Evolutionary conservation across 2,113 vertebrate species (phyloP), one percentile per base, ranked within the genome.

Genomic region (Actinemys pallida): DNA sequence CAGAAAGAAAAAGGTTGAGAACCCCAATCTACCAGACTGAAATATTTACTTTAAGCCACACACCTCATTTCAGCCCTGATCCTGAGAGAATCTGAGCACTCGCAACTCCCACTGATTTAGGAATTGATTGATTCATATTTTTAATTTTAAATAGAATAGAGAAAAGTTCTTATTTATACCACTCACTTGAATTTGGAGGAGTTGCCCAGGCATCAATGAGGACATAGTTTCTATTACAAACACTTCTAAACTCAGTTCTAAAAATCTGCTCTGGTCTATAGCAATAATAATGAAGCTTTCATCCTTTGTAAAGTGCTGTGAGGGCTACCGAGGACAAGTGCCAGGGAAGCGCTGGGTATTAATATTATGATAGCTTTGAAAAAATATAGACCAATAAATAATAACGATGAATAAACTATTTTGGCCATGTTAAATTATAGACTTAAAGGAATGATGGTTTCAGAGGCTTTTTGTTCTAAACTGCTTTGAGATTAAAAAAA

Each of bases 101-200:
- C 88, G 47, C 27, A 79, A 65, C 50, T 95, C 39, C 27, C 57
- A 52, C 83, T 78, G 96, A 93, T 84, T 81, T 86, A 84, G 91
- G 84, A 69, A 93, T 84, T 90, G 19, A 47, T 90, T 83, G 88
- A 93, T 49, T 89, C 5, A 95, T 1, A 39, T 42, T 88, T 91
- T 87, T 96, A 92, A 86, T 86, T 95, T 92, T 24, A 92, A 89
- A 93, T 88, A 96, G 54, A 94, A 91, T 89, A 86, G 35, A 72
- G 81, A 47, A 25, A 78, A 81, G 82, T 86, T 84, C 82, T 86
- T 83, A 45, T 54, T 86, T 42, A 86, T 35, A 72, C 53, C 19
- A 4, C 65, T 39, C 65, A 72, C 19, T 72, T 72, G 65, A 39
- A 72, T 39, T 72, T 72, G 65, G 10, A 22, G 65, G 65, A 9